Conservation (phyloP, 1,140 invertebrate species). For the Arion vulgaris region DNA sequence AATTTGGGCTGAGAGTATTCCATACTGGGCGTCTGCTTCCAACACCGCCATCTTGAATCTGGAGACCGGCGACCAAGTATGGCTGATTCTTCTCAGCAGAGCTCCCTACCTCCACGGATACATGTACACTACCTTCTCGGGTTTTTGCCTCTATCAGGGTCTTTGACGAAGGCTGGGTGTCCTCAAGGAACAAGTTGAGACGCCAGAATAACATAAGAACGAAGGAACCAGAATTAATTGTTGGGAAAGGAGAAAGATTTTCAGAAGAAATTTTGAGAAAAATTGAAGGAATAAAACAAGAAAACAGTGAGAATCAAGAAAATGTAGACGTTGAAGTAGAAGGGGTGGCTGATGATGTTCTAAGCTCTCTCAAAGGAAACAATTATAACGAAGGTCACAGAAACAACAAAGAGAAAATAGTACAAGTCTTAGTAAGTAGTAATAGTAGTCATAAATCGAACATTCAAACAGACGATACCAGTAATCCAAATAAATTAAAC, state of each 20-base stretch:
- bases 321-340: background rate
- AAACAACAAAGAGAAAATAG: background rate
- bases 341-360: conserved; percentile 6
- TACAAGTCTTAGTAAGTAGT: background rate
- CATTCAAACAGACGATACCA: background rate
- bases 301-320: background rate
- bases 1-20: conserved; percentile 71
- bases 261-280: background rate
- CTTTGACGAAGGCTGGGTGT: conserved; percentile 41
- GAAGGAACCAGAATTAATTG: background rate
- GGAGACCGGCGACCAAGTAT: conserved; percentile 65
- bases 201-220: background rate
- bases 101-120: conserved; percentile 69
- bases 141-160: conserved; percentile 63
- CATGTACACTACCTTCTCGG: conserved; percentile 72
- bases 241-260: background rate
- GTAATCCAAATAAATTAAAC: background rate
- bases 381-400: background rate
- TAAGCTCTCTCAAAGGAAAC: background rate
- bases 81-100: conserved; percentile 61
- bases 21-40: conserved; percentile 68
- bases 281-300: background rate
- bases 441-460: background rate
- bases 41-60: conserved; percentile 67
- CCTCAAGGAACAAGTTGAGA: background rate